Base-by-base conservation (phyloP, 2,797 vertebrate genomes). In the Lacerta viridis region DNA sequence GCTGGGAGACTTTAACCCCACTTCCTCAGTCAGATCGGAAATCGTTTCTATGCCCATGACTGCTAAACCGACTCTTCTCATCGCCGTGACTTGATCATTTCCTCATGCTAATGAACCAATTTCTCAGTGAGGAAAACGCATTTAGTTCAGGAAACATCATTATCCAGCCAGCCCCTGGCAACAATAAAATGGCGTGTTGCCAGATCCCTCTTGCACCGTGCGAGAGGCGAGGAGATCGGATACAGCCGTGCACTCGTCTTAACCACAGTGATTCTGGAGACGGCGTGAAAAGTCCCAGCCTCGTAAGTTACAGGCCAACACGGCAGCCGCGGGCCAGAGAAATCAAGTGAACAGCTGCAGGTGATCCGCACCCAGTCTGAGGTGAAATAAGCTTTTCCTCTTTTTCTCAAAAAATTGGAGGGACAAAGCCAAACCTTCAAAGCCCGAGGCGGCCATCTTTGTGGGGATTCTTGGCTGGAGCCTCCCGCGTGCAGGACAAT, bases 121-220 rank as follows among this genome's bases (percentile, higher is more conserved):
- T 87, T 88, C 86, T 90, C 90, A 88, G 89, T 89, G 87, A 94
- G 92, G 93, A 92, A 90, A 92, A 94, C 79, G 83, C 89, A 85
- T 93, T 95, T 95, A 94, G 90, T 94, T 93, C 95, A 93, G 93
- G 82, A 93, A 96, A 92, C 91, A 94, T 92, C 88, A 94, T 94
- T 89, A 92, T 94, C 91, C 89, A 89, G 95, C 95, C 95, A 90
- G 94, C 89, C 87, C 91, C 92, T 41, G 84, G 86, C 90, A 94
- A 90, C 94, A 92, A 94, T 93, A 93, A 95, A 95, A 91, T 91
- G 84, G 88, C 71, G 87, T 92, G 69, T 90, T 95, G 86, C 92
- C 92, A 94, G 92, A 91, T 94, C 91, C 92, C 84, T 91, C 92
- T 95, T 95, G 92, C 74, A 46, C 2, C 89, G 92, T 95, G 55